Evolutionary conservation across 2,797 vertebrate species (phyloP).

Genomic region (Lindbergichthys nudifrons): DNA sequence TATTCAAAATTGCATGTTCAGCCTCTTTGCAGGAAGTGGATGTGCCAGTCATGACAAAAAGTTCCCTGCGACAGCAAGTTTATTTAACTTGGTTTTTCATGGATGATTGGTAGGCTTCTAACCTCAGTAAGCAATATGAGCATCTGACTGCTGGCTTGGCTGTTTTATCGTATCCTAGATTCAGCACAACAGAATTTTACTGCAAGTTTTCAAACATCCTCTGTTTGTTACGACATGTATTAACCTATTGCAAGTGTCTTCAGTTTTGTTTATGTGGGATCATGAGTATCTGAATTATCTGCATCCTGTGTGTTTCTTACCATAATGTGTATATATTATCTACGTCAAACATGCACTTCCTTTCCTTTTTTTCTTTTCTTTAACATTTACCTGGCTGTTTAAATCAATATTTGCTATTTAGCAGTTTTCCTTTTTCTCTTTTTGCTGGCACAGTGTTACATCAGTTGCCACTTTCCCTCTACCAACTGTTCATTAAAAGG

Average conservation of each 20-base stretch:
- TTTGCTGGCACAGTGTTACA: not conserved
- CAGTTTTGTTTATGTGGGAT: conserved; percentile 3
- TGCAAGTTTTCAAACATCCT: conserved; percentile 38
- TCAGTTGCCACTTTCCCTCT: not conserved
- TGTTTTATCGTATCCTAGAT: conserved; percentile 68
- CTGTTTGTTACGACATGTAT: conserved; percentile 43
- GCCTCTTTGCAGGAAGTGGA: conserved; percentile 72
- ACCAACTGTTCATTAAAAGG: conserved; percentile 5
- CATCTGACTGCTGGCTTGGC: conserved; percentile 49
- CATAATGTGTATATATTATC: no score
- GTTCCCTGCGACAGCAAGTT: conserved; percentile 77
- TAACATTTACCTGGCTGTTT: not conserved
- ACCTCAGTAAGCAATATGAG: conserved; percentile 51
- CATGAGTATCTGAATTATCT: no score
- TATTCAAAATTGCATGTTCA: conserved; percentile 80
- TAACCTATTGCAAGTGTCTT: conserved; percentile 17
- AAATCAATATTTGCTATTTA: not conserved
- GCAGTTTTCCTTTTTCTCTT: not conserved
- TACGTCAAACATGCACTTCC: no score
- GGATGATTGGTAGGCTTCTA: conserved; percentile 62
- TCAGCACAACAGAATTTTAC: conserved; percentile 32
- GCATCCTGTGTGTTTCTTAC: no score
- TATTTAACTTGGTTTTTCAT: conserved; percentile 69
- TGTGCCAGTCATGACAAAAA: conserved; percentile 75
- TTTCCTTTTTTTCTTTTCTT: not conserved